Base-by-base conservation (phyloP, 2,797 vertebrate genomes). In the Fundulus diaphanus region DNA sequence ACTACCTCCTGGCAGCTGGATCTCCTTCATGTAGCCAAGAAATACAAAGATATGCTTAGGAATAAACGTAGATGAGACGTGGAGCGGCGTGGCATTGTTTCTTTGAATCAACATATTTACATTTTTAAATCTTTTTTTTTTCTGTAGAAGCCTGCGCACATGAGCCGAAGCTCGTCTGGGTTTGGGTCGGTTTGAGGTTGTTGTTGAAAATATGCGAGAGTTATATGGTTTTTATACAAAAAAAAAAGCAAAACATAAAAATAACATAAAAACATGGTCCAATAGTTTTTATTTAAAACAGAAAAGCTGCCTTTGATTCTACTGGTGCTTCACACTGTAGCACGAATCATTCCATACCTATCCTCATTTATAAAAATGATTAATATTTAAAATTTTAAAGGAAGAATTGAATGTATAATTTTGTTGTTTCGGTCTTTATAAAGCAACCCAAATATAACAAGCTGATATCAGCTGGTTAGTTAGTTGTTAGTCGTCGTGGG, bases 1-100 rank as follows among this genome's bases (percentile, higher is more conserved):
- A 40, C 48, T 51, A 37, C 42, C 48, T 78, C 49, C 24, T 40
- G 69, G 68, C 78, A 72, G 69, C 49, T 42, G 31, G 22, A 35
- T 40, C 29, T 33, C 29, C 18, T 20, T 48, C 3, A 44, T 22
- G 20, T 20, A 31, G 27, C 16, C 1, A 16, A 24, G 7, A 49
- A 15, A 37, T 33, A 73, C 12, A 63, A 27, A 9, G 52, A 31
- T 22, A 67, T 35, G 22, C 0, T 3, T 29, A 7, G 6, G 3
- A 40, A 18, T 56, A 33, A n/a, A n/a, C 13, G 27, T 54, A 27
- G 15, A n/a, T 54, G 13, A 35, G 33, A 61, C 18, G 56, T 59
- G 31, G 48, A 42, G 2, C 49, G 33, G 49, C 51, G 57, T 42
- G 16, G n/a, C 9, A 9, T 46, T 37, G 48, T 71, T 42, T 44